phyloP scores from a whole-genome alignment of 2,797 vertebrate species.

The Decapterus maruadsi region DNA sequence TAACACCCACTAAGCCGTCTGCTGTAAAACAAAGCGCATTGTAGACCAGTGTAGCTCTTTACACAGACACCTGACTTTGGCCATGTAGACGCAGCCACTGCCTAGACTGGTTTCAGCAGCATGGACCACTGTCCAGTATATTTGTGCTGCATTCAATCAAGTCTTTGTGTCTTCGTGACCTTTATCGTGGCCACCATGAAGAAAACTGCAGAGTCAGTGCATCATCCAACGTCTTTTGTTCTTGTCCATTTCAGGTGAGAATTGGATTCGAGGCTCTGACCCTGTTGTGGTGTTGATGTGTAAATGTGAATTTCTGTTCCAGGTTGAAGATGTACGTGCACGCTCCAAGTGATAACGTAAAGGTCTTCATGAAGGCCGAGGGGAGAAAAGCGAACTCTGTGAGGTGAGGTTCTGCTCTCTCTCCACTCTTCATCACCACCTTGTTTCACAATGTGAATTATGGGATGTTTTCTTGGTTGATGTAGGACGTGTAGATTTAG shows the following conservation, averaged over 20 bases:
- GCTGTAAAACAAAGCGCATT: constrained; percentile 20
- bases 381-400: constrained; percentile 86
- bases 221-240: constrained; percentile 8
- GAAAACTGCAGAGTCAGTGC: constrained; percentile 1
- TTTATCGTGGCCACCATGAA: constrained; percentile 23
- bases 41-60: constrained; percentile 9
- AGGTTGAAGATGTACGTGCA: constrained; percentile 92
- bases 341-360: constrained; percentile 80
- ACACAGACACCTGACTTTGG: constrained; percentile 21
- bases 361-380: constrained; percentile 94
- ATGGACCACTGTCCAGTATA: constrained; percentile 7
- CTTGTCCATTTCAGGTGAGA: background rate
- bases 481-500: background rate
- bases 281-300: constrained; percentile 26
- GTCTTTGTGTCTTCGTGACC: constrained; percentile 53
- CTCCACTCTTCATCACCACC: background rate
- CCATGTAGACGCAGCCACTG: constrained; percentile 25
- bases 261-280: background rate
- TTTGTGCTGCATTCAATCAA: constrained; percentile 38
- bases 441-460: background rate
- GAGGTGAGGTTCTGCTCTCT: constrained; percentile 83
- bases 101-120: constrained; percentile 31
- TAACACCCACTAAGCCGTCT: constrained; percentile 29
- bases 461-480: background rate
- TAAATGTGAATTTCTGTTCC: constrained; percentile 72